These are phyloP conservation scores for Aphyosemion australe DNA, from an alignment of 2,113 vertebrate species.

Conservation along the genomic window DNA sequence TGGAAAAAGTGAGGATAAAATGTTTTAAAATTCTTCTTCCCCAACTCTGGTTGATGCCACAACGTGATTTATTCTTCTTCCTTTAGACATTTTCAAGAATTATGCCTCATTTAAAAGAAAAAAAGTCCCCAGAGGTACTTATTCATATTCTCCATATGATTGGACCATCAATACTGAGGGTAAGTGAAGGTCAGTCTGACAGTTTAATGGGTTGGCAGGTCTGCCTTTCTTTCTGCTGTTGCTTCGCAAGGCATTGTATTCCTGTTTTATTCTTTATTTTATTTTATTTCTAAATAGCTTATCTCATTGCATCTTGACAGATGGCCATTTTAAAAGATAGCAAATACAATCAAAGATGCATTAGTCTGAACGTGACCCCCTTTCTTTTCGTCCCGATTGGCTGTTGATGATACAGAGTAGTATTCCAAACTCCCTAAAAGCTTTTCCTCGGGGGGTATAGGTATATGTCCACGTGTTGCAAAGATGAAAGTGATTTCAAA, in stretches of 20 bases:
- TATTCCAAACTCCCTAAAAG: conserved; percentile 11
- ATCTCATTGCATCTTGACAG: conserved; percentile 49
- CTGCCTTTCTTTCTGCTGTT: conserved; percentile 38
- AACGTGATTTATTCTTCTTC: conserved; percentile 62
- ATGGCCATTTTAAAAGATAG: conserved; percentile 42
- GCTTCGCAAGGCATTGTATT: conserved; percentile 37
- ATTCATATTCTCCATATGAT: conserved; percentile 76
- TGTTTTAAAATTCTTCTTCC: conserved; percentile 61
- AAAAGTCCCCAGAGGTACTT: conserved; percentile 58
- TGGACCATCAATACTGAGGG: conserved; percentile 73
- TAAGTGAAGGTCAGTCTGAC: conserved; percentile 76
- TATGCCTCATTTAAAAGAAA: conserved; percentile 68
- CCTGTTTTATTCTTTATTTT: conserved; percentile 11
- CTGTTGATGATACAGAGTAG: conserved; percentile 26
- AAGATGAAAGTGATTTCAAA: conserved; percentile 6
- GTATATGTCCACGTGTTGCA: conserved; percentile 8
- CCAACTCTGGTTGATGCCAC: conserved; percentile 30
- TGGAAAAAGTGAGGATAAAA: conserved; percentile 34
- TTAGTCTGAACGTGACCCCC: conserved; percentile 42
- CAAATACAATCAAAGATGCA: conserved; percentile 59
- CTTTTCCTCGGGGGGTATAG: conserved; percentile 1
- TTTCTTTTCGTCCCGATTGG: conserved; percentile 20
- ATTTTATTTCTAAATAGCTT: conserved; percentile 8
- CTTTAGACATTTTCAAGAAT: conserved; percentile 68
- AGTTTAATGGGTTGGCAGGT: conserved; percentile 64